phyloP scores from a whole-genome alignment of 2,888 invertebrate genomes.

The Tenthredo mesomela region DNA sequence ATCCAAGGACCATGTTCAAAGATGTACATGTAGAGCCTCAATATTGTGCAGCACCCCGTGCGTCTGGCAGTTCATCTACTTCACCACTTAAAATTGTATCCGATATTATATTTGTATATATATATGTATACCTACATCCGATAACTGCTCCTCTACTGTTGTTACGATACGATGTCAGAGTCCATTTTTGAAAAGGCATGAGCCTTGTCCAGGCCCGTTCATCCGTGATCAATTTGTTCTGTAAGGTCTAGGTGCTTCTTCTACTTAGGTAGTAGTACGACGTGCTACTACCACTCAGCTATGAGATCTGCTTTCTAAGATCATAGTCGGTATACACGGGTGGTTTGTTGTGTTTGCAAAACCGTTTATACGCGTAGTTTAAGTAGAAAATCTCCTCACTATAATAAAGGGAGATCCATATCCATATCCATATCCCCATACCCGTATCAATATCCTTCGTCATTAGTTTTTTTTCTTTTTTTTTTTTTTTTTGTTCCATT shows the following conservation, averaged over 20 bases:
- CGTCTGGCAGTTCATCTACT: not conserved
- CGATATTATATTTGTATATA: no score
- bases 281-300: not conserved
- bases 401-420: slow-evolving; percentile 30
- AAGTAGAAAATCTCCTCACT: slow-evolving; percentile 37
- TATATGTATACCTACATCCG: not conserved
- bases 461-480: not conserved
- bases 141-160: not conserved
- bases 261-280: no score
- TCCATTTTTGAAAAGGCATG: slow-evolving; percentile 66
- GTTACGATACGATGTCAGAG: not conserved
- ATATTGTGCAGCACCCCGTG: not conserved
- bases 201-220: slow-evolving; percentile 72
- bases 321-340: slow-evolving; percentile 63
- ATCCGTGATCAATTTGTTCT: slow-evolving; percentile 73
- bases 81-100: slow-evolving; percentile 17
- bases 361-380: slow-evolving; percentile 37
- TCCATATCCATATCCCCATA: not conserved
- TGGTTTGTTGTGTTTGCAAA: not conserved
- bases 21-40: not conserved
- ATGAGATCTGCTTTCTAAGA: slow-evolving; percentile 75
- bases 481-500: not conserved
- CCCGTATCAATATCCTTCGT: slow-evolving; percentile 33
- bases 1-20: no score
- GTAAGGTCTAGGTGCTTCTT: slow-evolving; percentile 63